Evolutionary conservation across 2,113 vertebrate genomes (phyloP).

Genomic region (Boulengeromyrus knoepffleri): DNA sequence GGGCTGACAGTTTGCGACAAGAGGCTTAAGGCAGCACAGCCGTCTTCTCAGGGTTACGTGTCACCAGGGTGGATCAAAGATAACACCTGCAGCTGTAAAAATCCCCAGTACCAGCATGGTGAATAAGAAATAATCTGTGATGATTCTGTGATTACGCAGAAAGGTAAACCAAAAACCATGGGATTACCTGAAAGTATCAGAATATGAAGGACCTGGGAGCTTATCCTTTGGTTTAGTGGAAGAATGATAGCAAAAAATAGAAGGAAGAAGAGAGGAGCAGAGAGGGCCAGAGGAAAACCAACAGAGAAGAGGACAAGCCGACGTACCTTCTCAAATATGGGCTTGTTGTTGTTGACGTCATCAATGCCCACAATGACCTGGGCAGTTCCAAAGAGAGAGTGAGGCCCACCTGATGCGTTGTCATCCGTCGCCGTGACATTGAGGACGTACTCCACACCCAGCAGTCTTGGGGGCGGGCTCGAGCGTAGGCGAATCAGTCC

Average conservation of each 20-base stretch:
- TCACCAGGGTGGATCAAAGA: not conserved
- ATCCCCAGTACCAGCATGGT: conserved; percentile 34
- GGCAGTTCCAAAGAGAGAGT: conserved; percentile 63
- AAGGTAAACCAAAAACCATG: conserved; percentile 58
- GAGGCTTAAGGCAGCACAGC: not conserved
- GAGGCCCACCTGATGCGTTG: conserved; percentile 71
- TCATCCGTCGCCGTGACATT: conserved; percentile 76
- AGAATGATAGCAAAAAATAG: conserved; percentile 1
- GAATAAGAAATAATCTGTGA: conserved; percentile 50
- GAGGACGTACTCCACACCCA: conserved; percentile 75
- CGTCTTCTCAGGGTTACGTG: not conserved
- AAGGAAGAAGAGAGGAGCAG: not conserved
- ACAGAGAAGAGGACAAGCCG: not conserved
- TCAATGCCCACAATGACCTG: conserved; percentile 75
- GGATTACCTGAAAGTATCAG: conserved; percentile 47
- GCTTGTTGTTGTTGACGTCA: conserved; percentile 84
- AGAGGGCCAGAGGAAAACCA: not conserved
- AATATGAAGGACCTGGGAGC: conserved; percentile 33
- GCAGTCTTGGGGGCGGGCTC: conserved; percentile 68
- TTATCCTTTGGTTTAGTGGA: conserved; percentile 46
- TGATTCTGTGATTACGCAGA: conserved; percentile 48
- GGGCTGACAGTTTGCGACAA: not conserved
- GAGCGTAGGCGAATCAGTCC: conserved; percentile 77
- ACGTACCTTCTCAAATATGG: conserved; percentile 76
- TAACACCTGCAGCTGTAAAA: not conserved